A percentile compares a stretch with the other conserved stretches of the same genome.
These are phyloP conservation scores for Chironomus tentans DNA, from an alignment of 2,888 invertebrate genomes.

Conservation along the genomic window DNA sequence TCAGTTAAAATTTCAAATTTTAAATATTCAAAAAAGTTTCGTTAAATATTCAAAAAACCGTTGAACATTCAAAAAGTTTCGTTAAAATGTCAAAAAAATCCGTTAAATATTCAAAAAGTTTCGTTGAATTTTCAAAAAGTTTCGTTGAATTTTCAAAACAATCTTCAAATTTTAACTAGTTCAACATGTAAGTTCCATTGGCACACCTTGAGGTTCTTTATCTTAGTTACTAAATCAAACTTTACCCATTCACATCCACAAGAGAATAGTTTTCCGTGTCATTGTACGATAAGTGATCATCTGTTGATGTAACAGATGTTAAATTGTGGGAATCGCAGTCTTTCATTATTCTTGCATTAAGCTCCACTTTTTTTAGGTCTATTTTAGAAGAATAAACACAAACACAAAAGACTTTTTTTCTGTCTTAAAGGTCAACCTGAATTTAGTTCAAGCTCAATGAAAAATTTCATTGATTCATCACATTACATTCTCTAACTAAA, in stretches of 20 bases:
- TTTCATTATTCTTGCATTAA: not conserved
- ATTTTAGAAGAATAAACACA: not conserved
- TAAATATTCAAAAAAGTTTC: too few relatives aligned
- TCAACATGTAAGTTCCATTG: too few relatives aligned
- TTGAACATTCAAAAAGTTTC: too few relatives aligned
- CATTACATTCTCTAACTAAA: not conserved
- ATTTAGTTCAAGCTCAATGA: not conserved
- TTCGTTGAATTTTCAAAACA: too few relatives aligned
- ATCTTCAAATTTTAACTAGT: too few relatives aligned
- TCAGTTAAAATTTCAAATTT: too few relatives aligned
- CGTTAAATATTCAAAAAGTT: too few relatives aligned
- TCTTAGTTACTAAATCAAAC: not conserved
- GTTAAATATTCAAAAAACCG: too few relatives aligned
- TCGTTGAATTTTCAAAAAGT: too few relatives aligned
- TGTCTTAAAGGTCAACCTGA: not conserved
- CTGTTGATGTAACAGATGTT: not conserved
- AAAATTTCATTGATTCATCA: not conserved
- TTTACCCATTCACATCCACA: slow-evolving; percentile 7
- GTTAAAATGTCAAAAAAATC: too few relatives aligned
- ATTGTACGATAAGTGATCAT: slow-evolving; percentile 12
- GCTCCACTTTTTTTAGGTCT: not conserved
- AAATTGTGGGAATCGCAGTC: not conserved
- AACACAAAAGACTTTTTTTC: not conserved
- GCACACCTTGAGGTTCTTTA: not conserved
- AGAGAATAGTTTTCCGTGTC: not conserved